Evolutionary conservation across 2,113 vertebrate genomes (phyloP), one percentile per base, ranked within the genome.

Genomic region (Arothron firmamentum): DNA sequence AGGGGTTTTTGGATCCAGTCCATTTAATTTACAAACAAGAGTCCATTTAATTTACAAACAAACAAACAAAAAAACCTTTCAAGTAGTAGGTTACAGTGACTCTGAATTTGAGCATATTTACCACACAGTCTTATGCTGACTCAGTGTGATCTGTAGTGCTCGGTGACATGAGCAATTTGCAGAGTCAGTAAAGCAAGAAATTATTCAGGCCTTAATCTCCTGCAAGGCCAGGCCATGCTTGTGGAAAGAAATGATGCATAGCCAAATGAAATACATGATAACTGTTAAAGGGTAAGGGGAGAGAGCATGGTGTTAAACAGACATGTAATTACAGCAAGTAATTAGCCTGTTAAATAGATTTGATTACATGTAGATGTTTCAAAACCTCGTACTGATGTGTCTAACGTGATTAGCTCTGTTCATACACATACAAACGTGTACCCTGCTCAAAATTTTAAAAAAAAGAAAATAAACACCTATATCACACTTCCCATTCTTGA

Each of bases 121-220:
- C 58, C 50, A 43, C 52, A 16, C 16, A 52, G 41, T 47, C 42
- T 54, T 56, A 62, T 84, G 87, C 86, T 86, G 84, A 87, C 74
- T 79, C 71, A 12, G 77, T 75, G 71, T 13, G 67, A 70, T 73
- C 50, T 54, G 60, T 79, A 79, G 62, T 62, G 66, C 66, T 85
- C 62, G n/a, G 61, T 79, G 82, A 88, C 85, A 87, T 54, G 75
- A 84, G 71, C 81, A 88, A 90, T 90, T 90, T 89, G 78, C 80
- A 79, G 82, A 91, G 78, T 76, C 81, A 82, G 70, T 87, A 65
- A 79, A 86, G 72, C 86, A 28, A 71, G 54, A 85, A 89, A 88
- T 88, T 86, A 88, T 87, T 89, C 79, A 58, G 70, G 66, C 76
- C 81, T 80, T 88, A 80, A 87, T 88, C 83, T 87, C 68, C 79